Evolutionary conservation across 2,797 vertebrate species (phyloP), one percentile per base, ranked within the genome.

Genomic region (Presbytis comata): DNA sequence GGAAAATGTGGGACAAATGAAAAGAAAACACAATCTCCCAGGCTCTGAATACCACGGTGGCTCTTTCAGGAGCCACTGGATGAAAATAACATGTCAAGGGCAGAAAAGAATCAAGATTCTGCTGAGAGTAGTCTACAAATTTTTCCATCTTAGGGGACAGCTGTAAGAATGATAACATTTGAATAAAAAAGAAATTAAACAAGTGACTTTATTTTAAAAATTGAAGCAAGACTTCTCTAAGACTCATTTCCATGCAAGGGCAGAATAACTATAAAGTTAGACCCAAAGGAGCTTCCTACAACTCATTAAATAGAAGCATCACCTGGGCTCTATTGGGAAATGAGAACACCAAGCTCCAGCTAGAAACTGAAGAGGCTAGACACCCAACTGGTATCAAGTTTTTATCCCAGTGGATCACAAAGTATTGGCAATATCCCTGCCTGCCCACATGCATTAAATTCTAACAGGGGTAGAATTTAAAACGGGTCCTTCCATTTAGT

Each of bases 191-290:
- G 46, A 67, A 90, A 84, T 70, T 78, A 78, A 50, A 93, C 8
- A 79, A 83, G 19, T 50, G 48, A 0, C 9, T 93, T 84, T 10
- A 72, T 41, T 50, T 87, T 9, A 3, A 36, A 88, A 80, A 57
- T 39, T 59, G 26, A 91, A 94, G 39, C 9, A 39, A 28, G 17
- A 79, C 48, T 97, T 96, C 70, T 83, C 84, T 39, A 59, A 96
- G 28, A 57, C 30, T 84, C 14, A 26, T 67, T 64, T 83, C 24
- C 22, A 33, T 3, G 13, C 46, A 89, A 30, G 50, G 33, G 44
- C 26, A 81, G 44, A 88, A 48, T 19, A 16, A 74, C 83, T 83
- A n/a, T 59, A 74, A 88, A 78, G 75, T 81, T 53, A 61, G 55
- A 82, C 30, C 36, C 48, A 33, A 87, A 88, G 59, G 59, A 59